phyloP scores from a whole-genome alignment of 2,888 invertebrate species.

The Oxytorus armatus region DNA sequence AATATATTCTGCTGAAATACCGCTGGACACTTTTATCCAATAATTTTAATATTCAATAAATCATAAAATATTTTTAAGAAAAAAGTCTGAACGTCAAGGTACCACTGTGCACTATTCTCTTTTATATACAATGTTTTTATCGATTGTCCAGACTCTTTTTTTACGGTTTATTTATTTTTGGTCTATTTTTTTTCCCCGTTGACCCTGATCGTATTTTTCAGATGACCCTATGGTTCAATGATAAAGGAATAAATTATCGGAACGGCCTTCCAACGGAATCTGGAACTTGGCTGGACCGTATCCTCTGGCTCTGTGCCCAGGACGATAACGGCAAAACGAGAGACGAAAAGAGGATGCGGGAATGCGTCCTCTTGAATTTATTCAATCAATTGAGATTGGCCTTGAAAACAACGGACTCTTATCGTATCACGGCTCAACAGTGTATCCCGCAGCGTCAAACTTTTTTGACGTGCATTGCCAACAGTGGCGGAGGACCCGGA shows the following conservation, averaged over 20 bases:
- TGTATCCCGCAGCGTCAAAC: slow-evolving; percentile 69
- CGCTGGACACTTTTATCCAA: no score
- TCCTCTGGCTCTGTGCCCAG: slow-evolving; percentile 79
- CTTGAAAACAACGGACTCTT: slow-evolving; percentile 73
- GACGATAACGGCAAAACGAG: slow-evolving; percentile 67
- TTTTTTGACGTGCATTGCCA: slow-evolving; percentile 71
- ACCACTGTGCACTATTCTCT: no score
- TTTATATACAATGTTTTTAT: slow-evolving; percentile 16
- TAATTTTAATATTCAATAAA: background rate
- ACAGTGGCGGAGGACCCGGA: slow-evolving; percentile 42
- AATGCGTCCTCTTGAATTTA: slow-evolving; percentile 77
- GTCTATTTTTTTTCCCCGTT: slow-evolving; percentile 40
- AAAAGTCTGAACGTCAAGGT: slow-evolving; percentile 17
- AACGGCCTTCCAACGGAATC: slow-evolving; percentile 64
- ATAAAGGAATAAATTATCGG: slow-evolving; percentile 77
- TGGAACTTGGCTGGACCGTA: slow-evolving; percentile 76
- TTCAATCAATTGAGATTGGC: slow-evolving; percentile 78
- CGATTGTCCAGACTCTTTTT: slow-evolving; percentile 29
- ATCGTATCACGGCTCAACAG: slow-evolving; percentile 57
- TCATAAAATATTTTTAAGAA: background rate
- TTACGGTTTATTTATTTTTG: no score
- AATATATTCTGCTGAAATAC: no score
- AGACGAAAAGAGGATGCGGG: slow-evolving; percentile 75
- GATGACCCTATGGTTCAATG: slow-evolving; percentile 78
- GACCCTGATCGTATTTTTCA: slow-evolving; percentile 66